Evolutionary conservation across 2,113 vertebrate species (phyloP).

Genomic region (Kryptolebias marmoratus): DNA sequence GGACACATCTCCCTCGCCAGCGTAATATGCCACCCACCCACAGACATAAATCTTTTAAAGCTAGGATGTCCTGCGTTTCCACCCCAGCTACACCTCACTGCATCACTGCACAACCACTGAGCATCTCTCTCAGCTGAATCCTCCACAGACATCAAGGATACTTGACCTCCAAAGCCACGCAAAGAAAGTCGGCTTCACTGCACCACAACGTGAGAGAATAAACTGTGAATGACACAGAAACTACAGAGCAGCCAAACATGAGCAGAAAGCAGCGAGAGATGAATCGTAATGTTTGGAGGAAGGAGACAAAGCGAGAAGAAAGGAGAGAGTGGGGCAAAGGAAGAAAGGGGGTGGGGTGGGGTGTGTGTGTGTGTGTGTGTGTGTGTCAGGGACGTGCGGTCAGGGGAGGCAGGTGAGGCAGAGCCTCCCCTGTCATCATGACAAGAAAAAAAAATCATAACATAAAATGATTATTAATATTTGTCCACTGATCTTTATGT

Average conservation of each 20-base stretch:
- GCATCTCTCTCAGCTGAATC: slow-evolving; percentile 66
- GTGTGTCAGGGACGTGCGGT: too few relatives aligned
- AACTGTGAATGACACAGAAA: slow-evolving; percentile 36
- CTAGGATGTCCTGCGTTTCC: slow-evolving; percentile 67
- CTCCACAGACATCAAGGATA: slow-evolving; percentile 69
- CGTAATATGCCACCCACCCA: slow-evolving; percentile 58
- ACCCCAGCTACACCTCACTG: slow-evolving; percentile 73
- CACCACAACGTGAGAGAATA: slow-evolving; percentile 42
- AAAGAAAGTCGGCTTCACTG: slow-evolving; percentile 64
- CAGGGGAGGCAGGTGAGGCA: too few relatives aligned
- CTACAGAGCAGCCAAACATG: slow-evolving; percentile 11
- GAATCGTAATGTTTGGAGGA: slow-evolving; percentile 50
- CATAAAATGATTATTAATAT: too few relatives aligned
- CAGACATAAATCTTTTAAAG: slow-evolving; percentile 77
- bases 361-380: slow-evolving; percentile 12
- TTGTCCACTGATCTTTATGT: too few relatives aligned
- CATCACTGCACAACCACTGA: slow-evolving; percentile 66
- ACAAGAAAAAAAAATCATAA: too few relatives aligned
- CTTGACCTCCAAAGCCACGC: slow-evolving; percentile 78
- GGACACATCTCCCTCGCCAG: slow-evolving; percentile 53
- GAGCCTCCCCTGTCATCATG: too few relatives aligned
- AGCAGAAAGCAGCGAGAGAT: slow-evolving; percentile 33
- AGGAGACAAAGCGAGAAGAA: slow-evolving; percentile 36
- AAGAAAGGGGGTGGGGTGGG: slow-evolving; percentile 43
- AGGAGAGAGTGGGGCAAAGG: slow-evolving; percentile 22